Evolutionary conservation across 2,888 invertebrate genomes (phyloP), one percentile per base, ranked within the genome.

Genomic region (Pseudoips prasinana): DNA sequence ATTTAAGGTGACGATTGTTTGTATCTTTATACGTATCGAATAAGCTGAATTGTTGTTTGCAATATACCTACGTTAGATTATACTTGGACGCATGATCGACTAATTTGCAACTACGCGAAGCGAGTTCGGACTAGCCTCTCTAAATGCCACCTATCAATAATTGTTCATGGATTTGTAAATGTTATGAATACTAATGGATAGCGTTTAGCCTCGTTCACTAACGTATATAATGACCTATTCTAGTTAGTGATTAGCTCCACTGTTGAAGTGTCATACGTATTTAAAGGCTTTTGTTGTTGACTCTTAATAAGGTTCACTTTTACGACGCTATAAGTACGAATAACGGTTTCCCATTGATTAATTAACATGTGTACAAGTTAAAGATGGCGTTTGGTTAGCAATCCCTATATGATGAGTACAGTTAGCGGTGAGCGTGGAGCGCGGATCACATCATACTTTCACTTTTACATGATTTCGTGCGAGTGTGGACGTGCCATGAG

Each of bases 381-480:
- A 34, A 38, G 29, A 27, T 29, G 28, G 22, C 9, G 32, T 30
- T 39, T 38, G 20, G 27, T 18, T 30, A 23, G 22, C 30, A 24
- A 35, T 39, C 33, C 25, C 34, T 51, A 39, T 47, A 53, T 51
- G 46, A 53, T 48, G 46, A 39, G 43, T 52, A 60, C 49, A 54
- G 51, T 51, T 46, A 61, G 46, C 37, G 39, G 53, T 46, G 39
- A 51, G 49, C 46, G 48, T 39, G 36, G 58, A 64, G 58, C 61
- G 64, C 58, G 67, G 75, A 78, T 80, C 82, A 73, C 77, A 76
- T 77, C 70, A 74, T 70, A 85, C 86, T 87, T 87, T 86, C 86
- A 85, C 85, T 86, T 86, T 85, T 80, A 74, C 67, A 57, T 71
- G 71, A 78, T 84, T 82, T 82, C 72, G 78, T 77, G 77, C 72